phyloP scores from a whole-genome alignment of 1,140 invertebrate genomes.

The Musca vetustissima region DNA sequence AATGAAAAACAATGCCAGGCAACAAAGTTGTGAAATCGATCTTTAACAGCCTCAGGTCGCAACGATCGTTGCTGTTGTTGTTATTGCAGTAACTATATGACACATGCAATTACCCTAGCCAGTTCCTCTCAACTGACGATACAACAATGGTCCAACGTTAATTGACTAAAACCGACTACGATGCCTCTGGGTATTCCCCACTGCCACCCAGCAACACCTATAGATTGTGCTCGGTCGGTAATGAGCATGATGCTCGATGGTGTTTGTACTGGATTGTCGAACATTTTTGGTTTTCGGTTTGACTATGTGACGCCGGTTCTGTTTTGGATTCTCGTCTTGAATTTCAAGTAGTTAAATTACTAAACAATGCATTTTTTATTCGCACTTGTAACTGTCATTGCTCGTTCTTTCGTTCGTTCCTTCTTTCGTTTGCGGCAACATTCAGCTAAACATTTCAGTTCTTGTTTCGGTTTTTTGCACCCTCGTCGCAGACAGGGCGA shows the following conservation, averaged over 20 bases:
- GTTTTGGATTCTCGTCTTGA: conserved; percentile 19
- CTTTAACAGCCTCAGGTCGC: too few relatives aligned
- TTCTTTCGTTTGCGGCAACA: not conserved
- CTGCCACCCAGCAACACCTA: too few relatives aligned
- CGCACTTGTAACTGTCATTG: conserved; percentile 16
- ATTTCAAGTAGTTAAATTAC: conserved; percentile 19
- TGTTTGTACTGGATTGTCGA: not conserved
- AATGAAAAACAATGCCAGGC: too few relatives aligned
- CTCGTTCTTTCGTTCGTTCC: not conserved
- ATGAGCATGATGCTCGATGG: not conserved
- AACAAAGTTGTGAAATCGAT: too few relatives aligned
- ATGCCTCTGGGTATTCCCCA: too few relatives aligned
- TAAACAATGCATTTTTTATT: conserved; percentile 19
- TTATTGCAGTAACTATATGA: too few relatives aligned
- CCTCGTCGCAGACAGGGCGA: not conserved
- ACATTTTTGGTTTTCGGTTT: conserved; percentile 2
- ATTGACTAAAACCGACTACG: too few relatives aligned
- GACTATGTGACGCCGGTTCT: conserved; percentile 19
- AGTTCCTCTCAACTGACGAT: too few relatives aligned
- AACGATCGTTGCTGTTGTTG: too few relatives aligned
- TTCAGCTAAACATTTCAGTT: not conserved
- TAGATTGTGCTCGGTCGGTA: too few relatives aligned
- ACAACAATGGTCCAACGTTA: too few relatives aligned
- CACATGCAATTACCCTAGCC: too few relatives aligned
- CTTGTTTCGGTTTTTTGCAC: not conserved